A percentile compares a stretch with the other conserved stretches of the same genome.
These are phyloP conservation scores for Ailuropoda melanoleuca DNA, from an alignment of 2,113 vertebrate genomes.

Conservation along the genomic window DNA sequence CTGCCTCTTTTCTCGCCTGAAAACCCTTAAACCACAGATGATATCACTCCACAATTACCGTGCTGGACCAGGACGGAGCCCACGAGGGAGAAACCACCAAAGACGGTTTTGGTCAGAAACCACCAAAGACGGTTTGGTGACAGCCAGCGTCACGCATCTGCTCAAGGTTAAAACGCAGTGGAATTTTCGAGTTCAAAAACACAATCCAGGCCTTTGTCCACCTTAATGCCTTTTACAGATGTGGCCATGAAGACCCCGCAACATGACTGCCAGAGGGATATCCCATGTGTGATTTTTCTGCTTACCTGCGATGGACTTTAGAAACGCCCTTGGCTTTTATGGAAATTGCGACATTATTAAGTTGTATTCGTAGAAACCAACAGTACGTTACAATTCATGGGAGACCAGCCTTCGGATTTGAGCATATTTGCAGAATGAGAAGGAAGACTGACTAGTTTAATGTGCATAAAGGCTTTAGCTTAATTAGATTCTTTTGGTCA, in stretches of 20 bases:
- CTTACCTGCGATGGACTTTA: background rate
- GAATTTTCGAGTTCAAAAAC: background rate
- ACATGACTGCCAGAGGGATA: background rate
- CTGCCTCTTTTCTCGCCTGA: background rate
- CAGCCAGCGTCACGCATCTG: background rate
- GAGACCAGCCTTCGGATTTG: background rate
- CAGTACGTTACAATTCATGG: background rate
- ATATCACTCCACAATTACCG: fast-evolving
- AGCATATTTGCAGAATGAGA: background rate
- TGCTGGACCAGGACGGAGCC: fast-evolving
- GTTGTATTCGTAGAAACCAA: background rate
- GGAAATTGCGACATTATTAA: background rate
- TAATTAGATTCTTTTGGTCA: slow-evolving; percentile 38
- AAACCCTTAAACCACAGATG: background rate
- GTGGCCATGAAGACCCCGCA: background rate
- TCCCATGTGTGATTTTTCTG: background rate
- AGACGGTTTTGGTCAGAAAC: background rate
- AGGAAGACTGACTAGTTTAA: background rate
- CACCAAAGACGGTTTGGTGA: background rate
- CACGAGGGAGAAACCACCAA: background rate
- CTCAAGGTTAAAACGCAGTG: background rate
- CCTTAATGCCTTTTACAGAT: background rate
- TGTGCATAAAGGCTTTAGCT: background rate
- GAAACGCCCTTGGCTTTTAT: background rate
- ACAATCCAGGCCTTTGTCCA: background rate